Conservation (phyloP, 92 coral and sea anemone species). For the Meandrina meandrites region DNA sequence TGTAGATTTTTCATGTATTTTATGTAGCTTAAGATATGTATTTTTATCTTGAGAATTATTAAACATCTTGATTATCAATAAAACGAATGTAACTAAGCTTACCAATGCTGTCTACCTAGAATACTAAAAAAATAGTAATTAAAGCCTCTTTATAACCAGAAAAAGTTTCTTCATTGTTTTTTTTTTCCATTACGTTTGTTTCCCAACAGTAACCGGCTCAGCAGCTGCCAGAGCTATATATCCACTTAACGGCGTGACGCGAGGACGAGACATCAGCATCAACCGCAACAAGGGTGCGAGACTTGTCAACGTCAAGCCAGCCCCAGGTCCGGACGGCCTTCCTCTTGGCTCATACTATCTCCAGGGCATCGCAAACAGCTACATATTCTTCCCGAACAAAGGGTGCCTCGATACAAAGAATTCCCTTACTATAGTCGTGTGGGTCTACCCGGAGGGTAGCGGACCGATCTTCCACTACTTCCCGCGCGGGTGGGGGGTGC, state of each 20-base stretch:
- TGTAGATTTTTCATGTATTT: too few species aligned
- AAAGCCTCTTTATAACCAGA: too few species aligned
- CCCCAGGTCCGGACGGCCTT: constrained; percentile 72
- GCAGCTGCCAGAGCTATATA: constrained; percentile 68
- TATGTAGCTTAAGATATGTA: too few species aligned
- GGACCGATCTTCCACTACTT: constrained; percentile 82
- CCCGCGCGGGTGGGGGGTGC: constrained; percentile 84
- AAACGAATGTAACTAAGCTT: too few species aligned
- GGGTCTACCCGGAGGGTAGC: constrained; percentile 71
- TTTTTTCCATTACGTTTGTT: too few species aligned
- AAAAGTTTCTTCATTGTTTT: too few species aligned
- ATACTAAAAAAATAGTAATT: too few species aligned
- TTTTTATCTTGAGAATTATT: too few species aligned
- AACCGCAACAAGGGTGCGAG: constrained; percentile 65
- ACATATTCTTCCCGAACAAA: constrained; percentile 67
- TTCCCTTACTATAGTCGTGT: constrained; percentile 66
- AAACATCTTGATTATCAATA: too few species aligned
- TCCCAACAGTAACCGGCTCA: constrained; percentile 72
- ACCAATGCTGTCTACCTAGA: too few species aligned
- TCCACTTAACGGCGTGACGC: constrained; percentile 56
- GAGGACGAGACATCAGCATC: constrained; percentile 64
- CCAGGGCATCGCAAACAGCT: constrained; percentile 77
- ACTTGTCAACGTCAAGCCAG: constrained; percentile 61
- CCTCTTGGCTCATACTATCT: constrained; percentile 74
- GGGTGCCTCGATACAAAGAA: constrained; percentile 76